Base-by-base conservation (phyloP, 2,888 invertebrate genomes). In the Trimorus sp. region DNA sequence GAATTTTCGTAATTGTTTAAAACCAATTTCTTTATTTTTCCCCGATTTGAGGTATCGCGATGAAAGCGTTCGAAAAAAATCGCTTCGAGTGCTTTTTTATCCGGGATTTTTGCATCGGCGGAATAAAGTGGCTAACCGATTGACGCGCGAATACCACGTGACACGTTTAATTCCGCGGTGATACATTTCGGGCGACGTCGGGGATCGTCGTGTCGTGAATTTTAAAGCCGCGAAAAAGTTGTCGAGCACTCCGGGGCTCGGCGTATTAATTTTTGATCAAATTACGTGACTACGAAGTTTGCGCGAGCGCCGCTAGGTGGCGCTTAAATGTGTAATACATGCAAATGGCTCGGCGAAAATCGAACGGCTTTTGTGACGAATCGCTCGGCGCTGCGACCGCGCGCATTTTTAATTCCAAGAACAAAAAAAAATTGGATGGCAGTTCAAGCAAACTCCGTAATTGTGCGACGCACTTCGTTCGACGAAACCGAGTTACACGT, bases 241-340 rank as follows among this genome's bases (percentile, higher is more conserved):
- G 8, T n/a, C 16, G 38, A 38, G 62, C 36, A 38, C 63, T 63
- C 26, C 40, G 62, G n/a, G 73, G 40, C 40, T 40, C 40, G 40
- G 63, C 63, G 36, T 73, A 73, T 73, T 73, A 73, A 73, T 56
- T 73, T 73, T 73, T 73, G 73, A 74, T 74, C n/a, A 65, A 65
- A 74, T 65, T 74, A 63, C 73, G 73, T 74, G 65, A 56, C 73
- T 59, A 36, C 51, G 26, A 70, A 70, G 56, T 74, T 65, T 49
- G 14, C 16, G 53, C 8, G 59, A 15, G 9, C 37, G 42, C 45
- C 53, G 54, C 11, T 53, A 54, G 48, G 37, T 37, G 38, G 60
- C 42, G 51, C 11, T 60, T 53, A 60, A 71, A 71, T 60, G 58
- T 59, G 69, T 53, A 66, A 66, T 53, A 37, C 51, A 70, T 59